A percentile compares a stretch with the other conserved stretches of the same genome.
Conservation (phyloP, 1,140 invertebrate species). For the Ceratitis capitata region DNA sequence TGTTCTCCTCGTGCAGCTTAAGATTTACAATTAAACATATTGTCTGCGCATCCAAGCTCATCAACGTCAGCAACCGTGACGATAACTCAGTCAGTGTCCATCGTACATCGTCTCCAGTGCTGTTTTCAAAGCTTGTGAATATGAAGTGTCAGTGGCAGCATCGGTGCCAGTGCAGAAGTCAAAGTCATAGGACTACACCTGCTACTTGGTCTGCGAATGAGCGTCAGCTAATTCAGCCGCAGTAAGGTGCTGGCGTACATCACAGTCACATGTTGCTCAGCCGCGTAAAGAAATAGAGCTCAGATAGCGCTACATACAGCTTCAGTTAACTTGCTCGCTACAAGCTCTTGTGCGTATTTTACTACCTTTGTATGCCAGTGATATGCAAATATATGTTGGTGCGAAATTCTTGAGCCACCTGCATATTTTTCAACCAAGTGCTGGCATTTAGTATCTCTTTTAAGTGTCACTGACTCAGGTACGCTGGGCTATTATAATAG, state of each 20-base stretch:
- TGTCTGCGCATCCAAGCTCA: neutral
- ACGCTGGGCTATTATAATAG: neutral
- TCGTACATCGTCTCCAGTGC: neutral
- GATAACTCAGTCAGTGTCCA: conserved; percentile 13
- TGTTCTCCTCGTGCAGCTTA: neutral
- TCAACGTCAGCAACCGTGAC: conserved; percentile 11
- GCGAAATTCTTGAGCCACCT: too few relatives aligned
- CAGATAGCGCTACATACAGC: neutral
- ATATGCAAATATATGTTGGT: neutral
- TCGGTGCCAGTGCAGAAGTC: neutral
- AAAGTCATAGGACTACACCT: too few relatives aligned
- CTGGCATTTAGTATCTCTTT: neutral
- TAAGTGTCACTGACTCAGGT: conserved; percentile 35
- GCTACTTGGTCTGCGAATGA: too few relatives aligned
- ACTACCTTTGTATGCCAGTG: too few relatives aligned
- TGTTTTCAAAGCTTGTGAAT: neutral
- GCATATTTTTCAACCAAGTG: neutral
- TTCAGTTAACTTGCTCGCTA: too few relatives aligned
- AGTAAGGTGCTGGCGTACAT: too few relatives aligned
- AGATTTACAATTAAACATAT: conserved; percentile 31
- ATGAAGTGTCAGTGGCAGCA: neutral
- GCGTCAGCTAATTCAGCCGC: too few relatives aligned
- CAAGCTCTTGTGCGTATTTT: neutral
- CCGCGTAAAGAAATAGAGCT: too few relatives aligned
- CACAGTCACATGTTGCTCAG: too few relatives aligned